Percentiles rank a stretch among this genome's conserved stretches.
phyloP scores from a whole-genome alignment of 2,797 vertebrate genomes.

The Sebastes minor region DNA sequence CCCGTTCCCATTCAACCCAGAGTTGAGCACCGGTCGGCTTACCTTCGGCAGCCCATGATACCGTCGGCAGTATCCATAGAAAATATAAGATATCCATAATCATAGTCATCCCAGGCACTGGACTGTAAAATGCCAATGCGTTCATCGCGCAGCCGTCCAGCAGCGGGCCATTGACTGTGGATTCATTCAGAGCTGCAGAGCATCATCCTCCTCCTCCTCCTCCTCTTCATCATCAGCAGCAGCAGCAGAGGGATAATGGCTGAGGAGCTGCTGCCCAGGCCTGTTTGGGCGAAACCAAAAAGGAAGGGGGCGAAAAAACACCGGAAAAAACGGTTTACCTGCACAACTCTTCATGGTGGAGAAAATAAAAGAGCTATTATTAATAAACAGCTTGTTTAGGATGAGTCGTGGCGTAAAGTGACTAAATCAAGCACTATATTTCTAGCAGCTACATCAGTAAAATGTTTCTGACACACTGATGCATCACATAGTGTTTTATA shows the following conservation, averaged over 20 bases:
- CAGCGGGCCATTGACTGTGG: slow-evolving; percentile 53
- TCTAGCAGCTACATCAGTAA: no score
- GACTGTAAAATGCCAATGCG: slow-evolving; percentile 47
- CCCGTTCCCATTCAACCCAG: background rate
- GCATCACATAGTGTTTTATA: no score
- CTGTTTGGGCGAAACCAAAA: slow-evolving; percentile 77
- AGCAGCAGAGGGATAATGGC: slow-evolving; percentile 42
- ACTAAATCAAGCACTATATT: no score
- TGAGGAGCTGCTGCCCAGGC: slow-evolving; percentile 35
- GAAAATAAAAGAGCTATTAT: background rate
- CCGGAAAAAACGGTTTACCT: background rate
- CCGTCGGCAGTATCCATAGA: slow-evolving; percentile 74
- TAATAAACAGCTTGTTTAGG: background rate
- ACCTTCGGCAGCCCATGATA: slow-evolving; percentile 79
- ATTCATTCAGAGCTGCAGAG: slow-evolving; percentile 53
- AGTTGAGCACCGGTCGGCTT: slow-evolving; percentile 30
- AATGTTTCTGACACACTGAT: no score
- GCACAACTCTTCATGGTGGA: background rate
- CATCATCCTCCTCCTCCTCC: slow-evolving; percentile 14
- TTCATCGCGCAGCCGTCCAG: slow-evolving; percentile 66
- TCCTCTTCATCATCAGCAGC: background rate
- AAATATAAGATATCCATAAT: slow-evolving; percentile 74
- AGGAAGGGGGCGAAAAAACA: slow-evolving; percentile 44
- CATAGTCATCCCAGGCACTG: slow-evolving; percentile 34
- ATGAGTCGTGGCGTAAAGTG: no score